A percentile compares a stretch with the other conserved stretches of the same genome.
Evolutionary conservation across 2,113 vertebrate species (phyloP).

Genomic region (Thomomys bottae): DNA sequence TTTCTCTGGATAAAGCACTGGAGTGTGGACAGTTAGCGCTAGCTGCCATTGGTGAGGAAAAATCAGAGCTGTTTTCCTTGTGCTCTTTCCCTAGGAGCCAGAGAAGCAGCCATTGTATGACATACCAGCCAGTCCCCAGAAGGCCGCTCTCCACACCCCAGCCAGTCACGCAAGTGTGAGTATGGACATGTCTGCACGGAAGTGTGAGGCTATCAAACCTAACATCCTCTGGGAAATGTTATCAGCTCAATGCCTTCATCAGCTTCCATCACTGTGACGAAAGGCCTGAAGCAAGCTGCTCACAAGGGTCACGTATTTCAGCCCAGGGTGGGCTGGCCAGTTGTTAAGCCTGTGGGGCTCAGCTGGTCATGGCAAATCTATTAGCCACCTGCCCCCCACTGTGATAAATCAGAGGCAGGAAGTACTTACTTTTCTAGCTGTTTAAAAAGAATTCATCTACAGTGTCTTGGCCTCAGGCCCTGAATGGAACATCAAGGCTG

Average conservation of each 20-base stretch:
- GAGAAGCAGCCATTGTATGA: constrained; percentile 81
- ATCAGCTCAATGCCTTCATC: neutral
- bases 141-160: neutral
- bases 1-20: neutral
- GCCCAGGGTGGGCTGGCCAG: neutral
- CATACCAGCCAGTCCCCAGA: constrained; percentile 70
- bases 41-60: constrained; percentile 21
- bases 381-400: no score
- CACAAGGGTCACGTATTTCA: neutral
- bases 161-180: constrained; percentile 64
- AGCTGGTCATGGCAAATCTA: neutral
- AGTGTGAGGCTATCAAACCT: rapidly evolving
- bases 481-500: neutral
- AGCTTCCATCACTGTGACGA: neutral
- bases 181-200: rapidly evolving
- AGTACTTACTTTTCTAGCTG: no score
- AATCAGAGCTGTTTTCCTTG: neutral
- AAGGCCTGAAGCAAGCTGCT: neutral
- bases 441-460: no score
- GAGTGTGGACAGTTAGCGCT: neutral
- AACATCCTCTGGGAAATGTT: neutral
- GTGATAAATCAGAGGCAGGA: no score
- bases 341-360: neutral
- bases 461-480: no score
- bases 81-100: constrained; percentile 66